A percentile compares a stretch with the other conserved stretches of the same genome.
These are phyloP conservation scores for Rhagoletis zephyria DNA, from an alignment of 1,140 invertebrate species.

Conservation along the genomic window DNA sequence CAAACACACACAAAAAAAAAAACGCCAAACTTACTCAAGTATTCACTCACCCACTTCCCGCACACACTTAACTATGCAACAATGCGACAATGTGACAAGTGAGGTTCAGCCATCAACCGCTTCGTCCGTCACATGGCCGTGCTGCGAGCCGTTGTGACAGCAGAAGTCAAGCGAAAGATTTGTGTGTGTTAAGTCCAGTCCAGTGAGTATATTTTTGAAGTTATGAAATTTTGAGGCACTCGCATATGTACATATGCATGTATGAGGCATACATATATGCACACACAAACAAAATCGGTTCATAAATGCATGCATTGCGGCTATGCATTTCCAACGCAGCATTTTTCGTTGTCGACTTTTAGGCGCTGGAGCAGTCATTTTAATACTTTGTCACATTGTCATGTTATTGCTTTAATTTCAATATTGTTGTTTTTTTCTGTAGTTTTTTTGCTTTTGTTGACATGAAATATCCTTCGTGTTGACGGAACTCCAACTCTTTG, in stretches of 20 bases:
- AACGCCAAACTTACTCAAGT: not conserved
- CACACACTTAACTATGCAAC: not conserved
- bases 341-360: not conserved
- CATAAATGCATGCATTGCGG: no score
- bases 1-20: not conserved
- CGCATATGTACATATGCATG: not conserved
- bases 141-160: not conserved
- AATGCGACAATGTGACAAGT: not conserved
- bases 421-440: not conserved
- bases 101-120: not conserved
- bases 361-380: not conserved
- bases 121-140: not conserved
- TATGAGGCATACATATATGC: not conserved
- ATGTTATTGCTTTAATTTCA: not conserved
- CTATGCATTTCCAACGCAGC: no score
- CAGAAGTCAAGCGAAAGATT: not conserved
- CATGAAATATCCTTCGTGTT: not conserved
- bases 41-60: not conserved
- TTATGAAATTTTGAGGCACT: constrained; percentile 30
- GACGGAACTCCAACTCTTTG: not conserved
- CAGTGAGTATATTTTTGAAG: not conserved
- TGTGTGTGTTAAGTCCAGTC: not conserved
- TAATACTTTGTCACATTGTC: not conserved
- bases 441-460: not conserved
- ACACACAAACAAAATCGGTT: no score